Percentiles rank a stretch among this genome's conserved stretches.
phyloP scores from a whole-genome alignment of 2,113 vertebrate species.

The Echinops telfairi region DNA sequence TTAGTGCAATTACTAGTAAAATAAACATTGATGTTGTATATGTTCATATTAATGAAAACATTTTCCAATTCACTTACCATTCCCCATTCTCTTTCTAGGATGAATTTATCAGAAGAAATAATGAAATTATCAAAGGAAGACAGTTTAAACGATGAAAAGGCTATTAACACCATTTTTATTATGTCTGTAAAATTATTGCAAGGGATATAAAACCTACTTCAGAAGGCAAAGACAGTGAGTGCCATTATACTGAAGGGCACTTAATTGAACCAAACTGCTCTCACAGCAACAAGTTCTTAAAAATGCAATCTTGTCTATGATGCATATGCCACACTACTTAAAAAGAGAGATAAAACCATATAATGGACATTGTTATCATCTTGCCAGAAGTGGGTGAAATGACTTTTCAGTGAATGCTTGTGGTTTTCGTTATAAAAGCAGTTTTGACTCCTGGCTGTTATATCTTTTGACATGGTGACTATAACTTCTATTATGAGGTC shows the following conservation, averaged over 20 bases:
- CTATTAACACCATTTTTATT: constrained; percentile 71
- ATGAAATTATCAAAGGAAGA: constrained; percentile 55
- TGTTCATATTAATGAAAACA: constrained; percentile 3
- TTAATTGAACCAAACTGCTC: constrained; percentile 30
- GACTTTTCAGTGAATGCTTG: neutral
- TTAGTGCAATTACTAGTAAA: constrained; percentile 50
- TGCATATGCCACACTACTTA: neutral
- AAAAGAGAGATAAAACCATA: neutral
- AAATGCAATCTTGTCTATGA: constrained; percentile 1
- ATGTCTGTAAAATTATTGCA: constrained; percentile 67
- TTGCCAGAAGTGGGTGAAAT: neutral
- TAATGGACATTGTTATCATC: neutral
- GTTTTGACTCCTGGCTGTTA: neutral
- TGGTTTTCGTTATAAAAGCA: neutral
- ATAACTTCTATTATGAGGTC: neutral
- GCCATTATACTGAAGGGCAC: neutral
- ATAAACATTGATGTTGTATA: neutral
- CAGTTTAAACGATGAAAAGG: constrained; percentile 62
- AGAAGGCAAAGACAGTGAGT: constrained; percentile 44
- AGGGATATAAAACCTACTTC: constrained; percentile 51
- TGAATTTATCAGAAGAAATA: constrained; percentile 55
- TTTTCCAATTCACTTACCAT: neutral
- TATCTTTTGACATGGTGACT: neutral
- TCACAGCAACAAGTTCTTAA: neutral
- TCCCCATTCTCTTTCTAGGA: neutral